Evolutionary conservation across 2,113 vertebrate species (phyloP), one percentile per base, ranked within the genome.

Genomic region (Erinaceus europaeus): DNA sequence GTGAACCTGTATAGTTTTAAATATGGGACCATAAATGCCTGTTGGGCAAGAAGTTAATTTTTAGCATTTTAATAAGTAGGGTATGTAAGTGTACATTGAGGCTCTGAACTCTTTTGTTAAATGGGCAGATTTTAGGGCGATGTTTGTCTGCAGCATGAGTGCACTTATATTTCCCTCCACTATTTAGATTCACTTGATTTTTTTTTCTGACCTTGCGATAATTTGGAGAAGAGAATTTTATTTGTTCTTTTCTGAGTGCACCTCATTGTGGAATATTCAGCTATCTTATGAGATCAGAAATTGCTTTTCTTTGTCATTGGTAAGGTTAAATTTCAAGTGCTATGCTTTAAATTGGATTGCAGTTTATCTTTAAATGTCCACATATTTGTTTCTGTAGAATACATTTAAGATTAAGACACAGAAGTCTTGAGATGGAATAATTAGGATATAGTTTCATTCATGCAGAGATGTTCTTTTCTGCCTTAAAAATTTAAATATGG

Each of bases 31-130:
- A 32, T 0, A 12, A 90, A 93, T 88, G 46, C 80, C 86, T 91
- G 85, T 94, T 90, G 85, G 89, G 73, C 73, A 92, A 93, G 64
- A 78, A 91, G 94, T 94, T 95, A 84, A 91, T 96, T 90, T 94
- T 20, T 40, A 92, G 64, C 61, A 42, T 87, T 73, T 68, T 79
- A 91, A 90, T 88, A 89, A 86, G 86, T 61, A 94, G 67, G 9
- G 32, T 71, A 42, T 93, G 23, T 64, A 38, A 65, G 29, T 84
- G 10, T 82, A 23, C 44, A 8, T 88, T 3, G 89, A 88, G 83
- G 61, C 50, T 90, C 61, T 78, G 74, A 91, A 79, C 80, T 96
- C 68, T 90, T n/a, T n/a, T 84, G 83, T 94, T 95, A 94, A 93
- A 78, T 52, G 87, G 79, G 65, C 76, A 90, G 42, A 94, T 94